Percentiles rank a stretch among this genome's conserved stretches.
Conservation (phyloP, 2,888 invertebrate genomes). For the Nephrotoma guestfalica region DNA sequence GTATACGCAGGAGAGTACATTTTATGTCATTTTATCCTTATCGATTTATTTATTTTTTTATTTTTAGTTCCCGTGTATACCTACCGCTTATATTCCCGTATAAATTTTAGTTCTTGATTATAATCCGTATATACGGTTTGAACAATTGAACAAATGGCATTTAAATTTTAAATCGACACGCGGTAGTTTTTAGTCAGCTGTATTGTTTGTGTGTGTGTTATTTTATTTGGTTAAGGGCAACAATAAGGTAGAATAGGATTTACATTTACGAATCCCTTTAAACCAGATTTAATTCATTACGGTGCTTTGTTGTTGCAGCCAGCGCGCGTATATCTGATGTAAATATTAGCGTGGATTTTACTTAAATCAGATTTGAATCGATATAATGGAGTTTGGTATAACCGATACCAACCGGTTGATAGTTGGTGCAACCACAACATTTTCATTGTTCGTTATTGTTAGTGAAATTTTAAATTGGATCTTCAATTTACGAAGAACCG, state of each 20-base stretch:
- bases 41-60: not conserved
- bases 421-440: no score
- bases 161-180: conserved; percentile 7
- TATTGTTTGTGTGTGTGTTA: not conserved
- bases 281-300: not conserved
- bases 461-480: no score
- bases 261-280: not conserved
- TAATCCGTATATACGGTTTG: conserved; percentile 2
- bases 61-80: not conserved
- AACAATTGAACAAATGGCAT: conserved; percentile 8
- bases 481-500: no score
- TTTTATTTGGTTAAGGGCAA: conserved; percentile 1
- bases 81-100: not conserved
- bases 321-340: not conserved
- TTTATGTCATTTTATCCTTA: conserved; percentile 1
- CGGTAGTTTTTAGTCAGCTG: conserved; percentile 1
- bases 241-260: conserved; percentile 4
- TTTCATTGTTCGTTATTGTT: no score
- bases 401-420: no score
- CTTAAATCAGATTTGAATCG: not conserved
- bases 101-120: not conserved
- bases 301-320: not conserved
- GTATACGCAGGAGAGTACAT: not conserved
- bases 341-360: not conserved
- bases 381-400: not conserved